phyloP scores from a whole-genome alignment of 2,888 invertebrate species.

The Rhopalosiphum nymphaeae region DNA sequence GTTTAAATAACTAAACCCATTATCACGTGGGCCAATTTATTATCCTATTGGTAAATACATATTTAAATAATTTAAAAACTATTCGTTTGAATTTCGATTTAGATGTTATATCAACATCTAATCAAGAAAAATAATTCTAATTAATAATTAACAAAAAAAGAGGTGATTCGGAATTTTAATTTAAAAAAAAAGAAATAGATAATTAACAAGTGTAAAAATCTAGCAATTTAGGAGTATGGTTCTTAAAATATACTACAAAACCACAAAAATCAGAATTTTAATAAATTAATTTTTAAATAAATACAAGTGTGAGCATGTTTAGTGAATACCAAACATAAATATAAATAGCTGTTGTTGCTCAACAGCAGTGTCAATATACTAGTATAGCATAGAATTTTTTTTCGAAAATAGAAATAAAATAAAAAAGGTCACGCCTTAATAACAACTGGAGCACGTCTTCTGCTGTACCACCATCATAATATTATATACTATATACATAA shows the following conservation, averaged over 20 bases:
- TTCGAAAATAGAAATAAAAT: background rate
- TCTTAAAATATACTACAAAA: too few relatives aligned
- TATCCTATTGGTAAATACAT: background rate
- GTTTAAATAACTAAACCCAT: background rate
- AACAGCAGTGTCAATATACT: background rate
- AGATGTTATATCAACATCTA: background rate
- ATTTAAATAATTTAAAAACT: background rate
- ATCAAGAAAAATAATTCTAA: background rate
- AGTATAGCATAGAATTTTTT: background rate
- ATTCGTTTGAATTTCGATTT: background rate
- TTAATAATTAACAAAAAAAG: background rate
- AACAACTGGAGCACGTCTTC: background rate
- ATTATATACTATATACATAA: background rate
- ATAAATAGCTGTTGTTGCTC: background rate
- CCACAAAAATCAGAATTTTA: too few relatives aligned
- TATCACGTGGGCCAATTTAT: background rate
- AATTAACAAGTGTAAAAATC: background rate
- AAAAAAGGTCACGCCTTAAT: constrained; percentile 7
- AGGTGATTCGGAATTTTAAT: background rate
- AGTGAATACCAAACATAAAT: background rate
- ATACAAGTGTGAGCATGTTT: background rate
- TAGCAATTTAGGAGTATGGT: too few relatives aligned
- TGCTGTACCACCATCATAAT: background rate
- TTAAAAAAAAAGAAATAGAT: background rate
- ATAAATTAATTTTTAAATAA: too few relatives aligned